Conservation (phyloP, 2,888 invertebrate genomes). For the Zootermopsis nevadensis region DNA sequence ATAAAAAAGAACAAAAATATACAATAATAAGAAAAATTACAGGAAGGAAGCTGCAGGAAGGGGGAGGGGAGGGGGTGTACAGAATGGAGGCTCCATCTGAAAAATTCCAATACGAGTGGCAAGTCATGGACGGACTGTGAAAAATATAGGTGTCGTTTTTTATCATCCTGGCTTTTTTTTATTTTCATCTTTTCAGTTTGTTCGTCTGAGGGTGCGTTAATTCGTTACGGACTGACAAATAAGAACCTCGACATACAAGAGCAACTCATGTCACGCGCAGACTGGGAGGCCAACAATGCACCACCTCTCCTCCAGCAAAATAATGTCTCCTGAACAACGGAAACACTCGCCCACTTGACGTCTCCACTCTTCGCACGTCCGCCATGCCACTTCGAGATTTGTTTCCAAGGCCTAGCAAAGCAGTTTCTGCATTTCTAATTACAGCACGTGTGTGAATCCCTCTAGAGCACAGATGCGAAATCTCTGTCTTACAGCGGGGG, state of each 20-base stretch:
- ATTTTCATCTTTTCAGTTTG: conserved; percentile 4
- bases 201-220: neutral
- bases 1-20: conserved; percentile 14
- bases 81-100: conserved; percentile 15
- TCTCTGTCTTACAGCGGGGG: too few relatives aligned
- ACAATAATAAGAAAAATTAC: conserved; percentile 35
- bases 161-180: neutral
- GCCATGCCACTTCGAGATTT: too few relatives aligned
- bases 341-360: neutral
- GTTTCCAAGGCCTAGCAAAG: too few relatives aligned
- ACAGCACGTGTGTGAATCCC: too few relatives aligned
- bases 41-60: conserved; percentile 10
- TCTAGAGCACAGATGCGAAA: too few relatives aligned
- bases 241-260: neutral
- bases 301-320: neutral
- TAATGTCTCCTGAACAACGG: neutral
- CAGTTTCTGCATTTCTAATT: too few relatives aligned
- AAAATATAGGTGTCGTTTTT: neutral
- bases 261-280: neutral
- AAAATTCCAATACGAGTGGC: conserved; percentile 30
- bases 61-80: neutral
- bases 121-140: conserved; percentile 34
- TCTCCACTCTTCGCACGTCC: neutral
- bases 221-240: neutral
- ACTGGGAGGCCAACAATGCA: neutral